Conservation (phyloP, 2,113 vertebrate genomes). For the Picathartes gymnocephalus region DNA sequence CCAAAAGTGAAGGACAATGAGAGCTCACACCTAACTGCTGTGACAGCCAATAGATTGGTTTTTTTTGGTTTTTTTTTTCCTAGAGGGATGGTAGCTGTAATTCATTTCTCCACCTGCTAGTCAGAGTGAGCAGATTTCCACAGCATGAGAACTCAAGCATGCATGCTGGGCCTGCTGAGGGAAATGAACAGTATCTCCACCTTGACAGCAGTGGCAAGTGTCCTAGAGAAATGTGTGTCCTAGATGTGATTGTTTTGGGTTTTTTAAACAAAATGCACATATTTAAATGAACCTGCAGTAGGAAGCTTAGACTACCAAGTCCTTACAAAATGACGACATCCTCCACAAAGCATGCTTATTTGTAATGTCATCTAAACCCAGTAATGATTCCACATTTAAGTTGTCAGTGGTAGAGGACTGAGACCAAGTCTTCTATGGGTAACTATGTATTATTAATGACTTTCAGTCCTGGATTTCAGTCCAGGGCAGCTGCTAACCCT, state of each 20-base stretch:
- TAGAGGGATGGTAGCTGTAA: background rate
- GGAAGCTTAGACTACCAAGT: background rate
- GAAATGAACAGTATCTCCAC: background rate
- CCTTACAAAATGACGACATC: background rate
- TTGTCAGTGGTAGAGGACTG: background rate
- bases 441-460: background rate
- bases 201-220: slow-evolving; percentile 1
- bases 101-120: slow-evolving; percentile 46
- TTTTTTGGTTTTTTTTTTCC: background rate
- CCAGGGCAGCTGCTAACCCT: background rate
- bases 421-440: background rate
- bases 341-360: background rate
- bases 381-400: background rate
- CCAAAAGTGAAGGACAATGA: background rate
- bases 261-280: background rate
- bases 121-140: slow-evolving; percentile 38
- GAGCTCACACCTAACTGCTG: background rate
- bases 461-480: background rate
- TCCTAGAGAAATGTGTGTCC: background rate
- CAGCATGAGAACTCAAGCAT: slow-evolving; percentile 25
- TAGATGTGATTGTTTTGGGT: background rate
- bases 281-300: background rate
- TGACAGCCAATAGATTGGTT: background rate
- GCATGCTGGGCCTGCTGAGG: background rate
- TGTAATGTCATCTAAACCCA: background rate